Base-by-base conservation (phyloP, 1,140 invertebrate species). In the Scaptodrosophila lebanonensis region DNA sequence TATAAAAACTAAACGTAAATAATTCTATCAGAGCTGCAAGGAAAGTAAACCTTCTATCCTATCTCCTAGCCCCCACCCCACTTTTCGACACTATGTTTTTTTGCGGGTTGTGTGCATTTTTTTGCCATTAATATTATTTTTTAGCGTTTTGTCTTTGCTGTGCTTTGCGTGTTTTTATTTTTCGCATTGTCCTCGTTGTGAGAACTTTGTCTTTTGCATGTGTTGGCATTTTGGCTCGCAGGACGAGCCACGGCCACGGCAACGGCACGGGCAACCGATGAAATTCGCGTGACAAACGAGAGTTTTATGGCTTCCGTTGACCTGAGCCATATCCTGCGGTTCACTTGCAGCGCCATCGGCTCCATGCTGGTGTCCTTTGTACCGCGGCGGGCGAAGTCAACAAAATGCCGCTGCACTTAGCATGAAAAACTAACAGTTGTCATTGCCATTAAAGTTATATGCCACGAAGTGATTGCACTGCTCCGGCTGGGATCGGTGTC, bases 251-350 rank as follows among this genome's bases (percentile, higher is more conserved):
- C n/a, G n/a, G n/a, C n/a, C n/a, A n/a, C n/a, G n/a, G n/a, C n/a
- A n/a, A n/a, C n/a, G n/a, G n/a, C 73, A 65, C 64, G 43, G 36
- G 52, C 44, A 58, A 45, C 48, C 48, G 43, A 39, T 63, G 68
- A 66, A 84, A 77, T 83, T 85, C 83, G 83, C 83, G 83, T 85
- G 83, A 85, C 83, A 85, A 85, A 85, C 83, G 83, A 84, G 83
- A 66, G 83, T 85, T 85, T 85, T 85, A 85, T 85, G 83, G 82
- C 82, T 85, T 85, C 83, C 82, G 83, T 85, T 85, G 83, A 85
- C 83, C 83, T 85, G 83, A 62, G 75, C 75, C 71, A 82, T 83
- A 83, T 83, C 79, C 79, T 83, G 77, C 67, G 73, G 73, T 77
- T 77, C 68, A 60, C 66, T 73, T 65, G 71, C 65, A 50, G 45